Evolutionary conservation across 2,113 vertebrate genomes (phyloP).

Genomic region (Brachypteracias leptosomus): DNA sequence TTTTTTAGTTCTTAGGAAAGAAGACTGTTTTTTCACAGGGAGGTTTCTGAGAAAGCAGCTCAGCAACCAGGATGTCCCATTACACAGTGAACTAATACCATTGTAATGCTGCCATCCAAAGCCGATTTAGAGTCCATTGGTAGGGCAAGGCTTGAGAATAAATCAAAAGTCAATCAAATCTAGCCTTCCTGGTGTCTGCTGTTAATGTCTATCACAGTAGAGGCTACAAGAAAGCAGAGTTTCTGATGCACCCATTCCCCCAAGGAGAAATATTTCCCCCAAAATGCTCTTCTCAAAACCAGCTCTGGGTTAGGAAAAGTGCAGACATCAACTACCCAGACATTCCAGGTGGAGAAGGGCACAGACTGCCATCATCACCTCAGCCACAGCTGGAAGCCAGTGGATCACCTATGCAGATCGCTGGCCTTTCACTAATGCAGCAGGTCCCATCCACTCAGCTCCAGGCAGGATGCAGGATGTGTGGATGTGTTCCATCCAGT

Average conservation of each 20-base stretch:
- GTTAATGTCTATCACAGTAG: neutral
- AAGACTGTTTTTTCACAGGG: neutral
- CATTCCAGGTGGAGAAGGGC: neutral
- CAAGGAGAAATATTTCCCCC: neutral
- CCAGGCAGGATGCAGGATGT: neutral
- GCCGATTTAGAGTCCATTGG: neutral
- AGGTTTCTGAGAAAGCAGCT: neutral
- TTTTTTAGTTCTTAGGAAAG: neutral
- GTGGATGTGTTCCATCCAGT: neutral
- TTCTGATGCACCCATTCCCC: neutral
- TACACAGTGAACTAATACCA: neutral
- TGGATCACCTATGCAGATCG: neutral
- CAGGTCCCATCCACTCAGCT: neutral
- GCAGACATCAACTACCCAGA: neutral
- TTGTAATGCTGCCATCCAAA: neutral
- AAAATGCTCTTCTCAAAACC: neutral
- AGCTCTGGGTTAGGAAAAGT: neutral
- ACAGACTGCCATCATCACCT: neutral
- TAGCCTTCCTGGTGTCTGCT: fast-evolving
- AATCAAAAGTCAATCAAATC: neutral
- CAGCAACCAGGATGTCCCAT: neutral
- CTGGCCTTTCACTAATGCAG: neutral
- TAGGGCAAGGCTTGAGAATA: neutral
- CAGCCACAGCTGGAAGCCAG: neutral
- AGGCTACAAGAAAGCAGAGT: neutral